These are phyloP conservation scores for Malurus cyaneus DNA, from an alignment of 2,113 vertebrate species.

Conservation along the genomic window DNA sequence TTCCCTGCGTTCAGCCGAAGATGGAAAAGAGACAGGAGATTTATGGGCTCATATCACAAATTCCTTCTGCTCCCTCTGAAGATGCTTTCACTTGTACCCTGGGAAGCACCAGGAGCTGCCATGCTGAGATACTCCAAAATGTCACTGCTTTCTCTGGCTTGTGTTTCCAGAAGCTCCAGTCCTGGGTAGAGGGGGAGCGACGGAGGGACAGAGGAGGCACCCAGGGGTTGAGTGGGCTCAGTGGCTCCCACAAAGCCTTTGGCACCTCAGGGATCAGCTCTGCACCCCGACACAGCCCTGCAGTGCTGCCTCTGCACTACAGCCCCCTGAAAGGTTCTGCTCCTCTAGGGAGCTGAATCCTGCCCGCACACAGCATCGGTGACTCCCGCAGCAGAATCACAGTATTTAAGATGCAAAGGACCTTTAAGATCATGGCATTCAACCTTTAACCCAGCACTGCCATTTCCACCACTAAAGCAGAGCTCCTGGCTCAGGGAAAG, in stretches of 20 bases:
- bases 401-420: background rate
- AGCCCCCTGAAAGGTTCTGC: background rate
- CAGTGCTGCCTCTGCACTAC: background rate
- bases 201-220: background rate
- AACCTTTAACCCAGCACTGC: background rate
- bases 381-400: rapidly evolving
- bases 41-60: constrained; percentile 22
- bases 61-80: background rate
- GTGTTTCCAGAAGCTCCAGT: background rate
- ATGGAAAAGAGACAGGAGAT: constrained; percentile 38
- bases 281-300: background rate
- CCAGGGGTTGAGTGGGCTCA: background rate
- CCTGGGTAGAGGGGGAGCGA: background rate
- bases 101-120: background rate
- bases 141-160: background rate
- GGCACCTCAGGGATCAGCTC: background rate
- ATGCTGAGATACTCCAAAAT: background rate
- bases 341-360: background rate
- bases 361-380: rapidly evolving
- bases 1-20: background rate
- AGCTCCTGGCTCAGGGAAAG: background rate
- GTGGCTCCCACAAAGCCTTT: background rate
- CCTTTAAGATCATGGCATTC: background rate
- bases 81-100: background rate
- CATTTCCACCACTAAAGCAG: background rate